Conservation (phyloP, 2,113 vertebrate genomes). For the Bombycilla garrulus region DNA sequence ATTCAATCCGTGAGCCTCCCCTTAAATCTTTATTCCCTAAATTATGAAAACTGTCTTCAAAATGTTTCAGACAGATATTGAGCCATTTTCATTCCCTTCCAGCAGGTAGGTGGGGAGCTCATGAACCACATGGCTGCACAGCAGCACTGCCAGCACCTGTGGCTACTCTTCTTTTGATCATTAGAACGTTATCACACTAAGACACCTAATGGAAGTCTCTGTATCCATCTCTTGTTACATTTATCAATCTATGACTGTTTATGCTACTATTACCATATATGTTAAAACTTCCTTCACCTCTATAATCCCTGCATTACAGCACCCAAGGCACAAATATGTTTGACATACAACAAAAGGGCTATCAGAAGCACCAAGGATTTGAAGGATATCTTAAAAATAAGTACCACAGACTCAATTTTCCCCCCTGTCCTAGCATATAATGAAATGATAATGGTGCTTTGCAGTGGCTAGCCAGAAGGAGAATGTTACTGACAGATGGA, state of each 20-base stretch:
- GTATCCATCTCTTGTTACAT: not conserved
- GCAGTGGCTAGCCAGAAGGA: conserved; percentile 15
- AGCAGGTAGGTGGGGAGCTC: not conserved
- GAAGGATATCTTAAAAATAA: not conserved
- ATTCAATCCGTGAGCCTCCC: accelerated
- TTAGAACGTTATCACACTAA: not conserved
- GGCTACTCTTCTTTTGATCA: not conserved
- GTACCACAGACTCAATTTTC: not conserved
- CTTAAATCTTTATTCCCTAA: not conserved
- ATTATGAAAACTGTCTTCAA: not conserved
- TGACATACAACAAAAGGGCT: not conserved
- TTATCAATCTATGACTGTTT: not conserved
- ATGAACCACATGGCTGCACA: not conserved
- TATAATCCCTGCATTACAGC: not conserved
- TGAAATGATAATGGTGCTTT: not conserved
- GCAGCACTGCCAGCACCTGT: not conserved
- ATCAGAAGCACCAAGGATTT: not conserved
- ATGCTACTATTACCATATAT: not conserved
- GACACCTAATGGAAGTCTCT: not conserved
- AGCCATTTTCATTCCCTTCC: not conserved
- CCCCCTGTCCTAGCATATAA: not conserved
- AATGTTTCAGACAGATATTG: not conserved
- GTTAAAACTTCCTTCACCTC: not conserved
- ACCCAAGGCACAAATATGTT: not conserved
- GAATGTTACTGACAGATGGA: conserved; percentile 22